Conservation (phyloP, 2,797 vertebrate genomes). For the Sphenodon punctatus region DNA sequence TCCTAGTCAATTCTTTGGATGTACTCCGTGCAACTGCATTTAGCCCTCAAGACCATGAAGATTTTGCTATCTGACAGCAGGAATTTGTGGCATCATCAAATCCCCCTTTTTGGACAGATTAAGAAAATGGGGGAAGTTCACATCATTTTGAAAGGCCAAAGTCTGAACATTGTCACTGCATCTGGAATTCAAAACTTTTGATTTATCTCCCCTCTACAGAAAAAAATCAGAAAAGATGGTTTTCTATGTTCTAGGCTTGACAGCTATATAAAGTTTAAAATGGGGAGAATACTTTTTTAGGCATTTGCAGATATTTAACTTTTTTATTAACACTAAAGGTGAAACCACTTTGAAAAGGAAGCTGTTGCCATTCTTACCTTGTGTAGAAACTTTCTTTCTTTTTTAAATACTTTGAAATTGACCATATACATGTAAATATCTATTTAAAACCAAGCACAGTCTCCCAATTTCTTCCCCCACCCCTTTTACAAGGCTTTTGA, state of each 20-base stretch:
- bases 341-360: not conserved
- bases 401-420: slow-evolving; percentile 40
- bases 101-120: no score
- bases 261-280: slow-evolving; percentile 22
- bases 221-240: not conserved
- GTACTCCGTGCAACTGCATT: slow-evolving; percentile 89
- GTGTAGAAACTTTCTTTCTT: slow-evolving; percentile 13
- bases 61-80: slow-evolving; percentile 84
- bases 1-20: slow-evolving; percentile 94
- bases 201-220: not conserved
- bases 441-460: slow-evolving; percentile 42
- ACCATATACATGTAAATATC: not conserved
- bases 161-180: slow-evolving; percentile 3
- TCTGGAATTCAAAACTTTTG: not conserved
- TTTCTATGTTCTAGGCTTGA: slow-evolving; percentile 5
- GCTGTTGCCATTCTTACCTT: slow-evolving; percentile 23
- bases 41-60: slow-evolving; percentile 85
- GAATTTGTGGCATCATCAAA: fast-evolving
- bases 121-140: not conserved
- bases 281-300: slow-evolving; percentile 36
- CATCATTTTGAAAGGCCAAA: slow-evolving; percentile 31
- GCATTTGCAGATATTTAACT: slow-evolving; percentile 52
- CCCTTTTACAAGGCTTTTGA: not conserved
- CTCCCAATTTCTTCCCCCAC: fast-evolving
- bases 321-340: slow-evolving; percentile 59